A percentile compares a stretch with the other conserved stretches of the same genome.
These are phyloP conservation scores for Drosophila pallidifrons DNA, from an alignment of 1,140 invertebrate genomes.

Conservation along the genomic window DNA sequence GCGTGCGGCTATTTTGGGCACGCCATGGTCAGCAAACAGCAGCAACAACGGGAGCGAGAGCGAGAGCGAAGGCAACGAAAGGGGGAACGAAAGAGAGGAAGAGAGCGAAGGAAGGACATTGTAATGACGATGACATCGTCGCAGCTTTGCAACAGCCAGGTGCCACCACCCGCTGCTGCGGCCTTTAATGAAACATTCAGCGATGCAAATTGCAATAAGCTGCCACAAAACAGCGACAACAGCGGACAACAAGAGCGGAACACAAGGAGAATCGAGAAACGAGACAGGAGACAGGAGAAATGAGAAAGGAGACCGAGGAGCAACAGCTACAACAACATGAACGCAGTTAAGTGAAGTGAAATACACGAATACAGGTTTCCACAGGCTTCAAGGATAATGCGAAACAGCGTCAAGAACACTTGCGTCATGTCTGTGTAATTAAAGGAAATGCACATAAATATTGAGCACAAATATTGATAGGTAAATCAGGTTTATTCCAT, in stretches of 20 bases:
- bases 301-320: too few relatives aligned
- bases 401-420: constrained; percentile 5
- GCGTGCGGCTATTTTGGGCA: constrained; percentile 55
- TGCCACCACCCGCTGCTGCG: constrained; percentile 16
- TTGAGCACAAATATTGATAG: background rate
- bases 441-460: constrained; percentile 21
- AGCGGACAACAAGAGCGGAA: background rate
- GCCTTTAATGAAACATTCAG: constrained; percentile 45
- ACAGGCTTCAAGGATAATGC: constrained; percentile 13
- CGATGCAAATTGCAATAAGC: constrained; percentile 55
- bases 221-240: constrained; percentile 26
- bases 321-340: background rate
- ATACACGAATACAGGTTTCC: background rate
- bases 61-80: background rate
- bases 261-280: background rate
- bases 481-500: constrained; percentile 10
- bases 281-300: too few relatives aligned
- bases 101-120: constrained; percentile 16
- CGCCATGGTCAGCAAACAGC: constrained; percentile 27
- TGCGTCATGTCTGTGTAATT: constrained; percentile 26
- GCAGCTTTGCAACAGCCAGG: background rate
- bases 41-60: background rate
- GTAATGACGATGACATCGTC: constrained; percentile 36
- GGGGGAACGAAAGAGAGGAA: constrained; percentile 5
- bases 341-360: constrained; percentile 3